Base-by-base conservation (phyloP, 1,140 invertebrate genomes). In the Pseudobourletiella spinata region DNA sequence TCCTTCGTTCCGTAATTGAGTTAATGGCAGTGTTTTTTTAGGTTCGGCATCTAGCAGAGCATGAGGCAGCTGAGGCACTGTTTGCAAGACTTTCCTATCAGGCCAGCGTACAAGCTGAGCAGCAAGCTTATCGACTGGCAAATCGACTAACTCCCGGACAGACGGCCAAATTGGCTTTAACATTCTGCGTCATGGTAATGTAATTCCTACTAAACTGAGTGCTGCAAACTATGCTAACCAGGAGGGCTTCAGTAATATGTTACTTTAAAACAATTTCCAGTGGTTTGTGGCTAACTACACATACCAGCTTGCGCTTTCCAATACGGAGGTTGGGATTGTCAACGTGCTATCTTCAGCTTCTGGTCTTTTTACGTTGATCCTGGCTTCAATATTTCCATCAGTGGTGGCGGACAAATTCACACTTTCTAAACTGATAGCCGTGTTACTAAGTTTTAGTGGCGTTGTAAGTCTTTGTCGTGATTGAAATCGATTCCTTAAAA, bases 261-360 rank as follows among this genome's bases (percentile, higher is more conserved):
- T n/a, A n/a, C n/a, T n/a, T n/a, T n/a, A n/a, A n/a, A n/a, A n/a
- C n/a, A n/a, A n/a, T n/a, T n/a, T n/a, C n/a, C 73, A 88, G 85
- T 91, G 87, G 86, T 91, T 91, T 76, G 71, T 85, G 67, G 87
- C 84, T 14, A 89, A 88, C 76, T 88, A 88, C 71, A 82, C 82
- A 32, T 89, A 87, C 76, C 88, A 92, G 77, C 77, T 86, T 67
- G 87, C 89, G 26, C 75, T 92, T 59, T 78, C 81, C 28, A 77
- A 85, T 72, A 86, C 86, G 15, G 84, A 91, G 76, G 80, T 84
- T 56, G 82, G 84, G 65, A 78, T 91, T 70, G 83, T 91, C 52
- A 87, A 86, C 72, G 81, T 91, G 46, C 74, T 94, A 51, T 89
- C 86, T 28, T 89, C 88, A 1, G 84, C 86, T 6, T 90, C 89